phyloP scores from a whole-genome alignment of 2,797 vertebrate genomes.

The Spea hammondii region DNA sequence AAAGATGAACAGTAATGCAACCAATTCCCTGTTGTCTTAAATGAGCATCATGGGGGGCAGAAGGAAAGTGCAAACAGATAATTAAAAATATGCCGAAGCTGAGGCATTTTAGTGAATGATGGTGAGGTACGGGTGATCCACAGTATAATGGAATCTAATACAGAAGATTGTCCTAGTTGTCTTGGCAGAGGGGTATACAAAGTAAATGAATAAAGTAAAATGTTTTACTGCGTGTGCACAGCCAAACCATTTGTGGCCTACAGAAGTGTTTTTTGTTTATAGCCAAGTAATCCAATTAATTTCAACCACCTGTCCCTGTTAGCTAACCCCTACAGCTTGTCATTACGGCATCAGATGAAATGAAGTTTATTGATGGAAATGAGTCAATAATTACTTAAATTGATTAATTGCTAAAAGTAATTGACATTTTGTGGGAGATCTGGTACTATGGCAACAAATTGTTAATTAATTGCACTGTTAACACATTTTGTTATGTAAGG shows the following conservation, averaged over 20 bases:
- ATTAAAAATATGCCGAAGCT: too few species aligned
- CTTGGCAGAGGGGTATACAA: background rate
- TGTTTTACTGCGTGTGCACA: background rate
- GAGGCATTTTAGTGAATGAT: too few species aligned
- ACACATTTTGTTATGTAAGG: too few species aligned
- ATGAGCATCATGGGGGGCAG: too few species aligned
- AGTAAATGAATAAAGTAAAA: conserved; percentile 5
- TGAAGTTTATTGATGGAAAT: background rate
- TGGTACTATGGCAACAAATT: conserved; percentile 14
- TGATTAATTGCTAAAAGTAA: background rate
- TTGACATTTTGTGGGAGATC: conserved; percentile 12
- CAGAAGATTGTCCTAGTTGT: background rate
- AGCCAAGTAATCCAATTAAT: conserved; percentile 8
- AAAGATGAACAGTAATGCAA: too few species aligned
- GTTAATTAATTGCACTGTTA: background rate
- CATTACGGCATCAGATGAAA: background rate
- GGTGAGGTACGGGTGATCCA: too few species aligned
- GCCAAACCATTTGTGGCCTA: background rate
- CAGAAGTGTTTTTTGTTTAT: background rate
- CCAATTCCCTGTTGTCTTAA: too few species aligned
- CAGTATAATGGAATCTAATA: background rate
- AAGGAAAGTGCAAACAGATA: too few species aligned
- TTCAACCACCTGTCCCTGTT: conserved; percentile 5
- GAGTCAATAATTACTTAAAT: conserved; percentile 15
- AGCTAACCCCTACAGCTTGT: background rate